Evolutionary conservation across 1,140 invertebrate species (phyloP), one percentile per base, ranked within the genome.

Genomic region (Bombyx mori): DNA sequence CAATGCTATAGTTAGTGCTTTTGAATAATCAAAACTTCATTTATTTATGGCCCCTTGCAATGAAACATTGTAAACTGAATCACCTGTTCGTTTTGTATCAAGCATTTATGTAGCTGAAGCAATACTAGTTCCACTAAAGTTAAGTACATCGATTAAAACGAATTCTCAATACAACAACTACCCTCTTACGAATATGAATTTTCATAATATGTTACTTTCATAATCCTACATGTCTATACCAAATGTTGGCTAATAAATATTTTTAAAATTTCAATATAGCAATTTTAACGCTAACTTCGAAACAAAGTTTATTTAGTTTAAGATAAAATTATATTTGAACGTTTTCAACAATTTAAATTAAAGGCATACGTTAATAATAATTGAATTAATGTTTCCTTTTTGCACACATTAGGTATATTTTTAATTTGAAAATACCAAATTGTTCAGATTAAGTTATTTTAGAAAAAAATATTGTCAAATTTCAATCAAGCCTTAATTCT

Each of bases 221-320:
- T 60, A 63, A 54, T 57, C 48, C 80, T 83, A 83, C 77, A 64
- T 64, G 57, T 69, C 77, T 85, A 85, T 73, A 71, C 69, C 78
- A 75, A 79, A 79, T 71, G 75, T 80, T 77, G 75, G 73, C 74
- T 86, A 83, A 81, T 83, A 83, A 86, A 83, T 81, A 62, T 81
- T 82, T 70, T 76, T 77, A 86, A 81, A 82, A 67, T 74, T 69
- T 42, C 12, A 54, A 42, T 52, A 56, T 42, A 43, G 43, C 26
- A 35, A 35, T 35, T 35, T 35, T 35, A 35, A 35, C 26, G 26
- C 26, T 35, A 35, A 35, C 26, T 35, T 35, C 26, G 2, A 35
- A 35, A 35, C 26, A 35, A 35, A 35, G 26, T 35, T 35, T 35
- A 35, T 35, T 35, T 35, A 35, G 2, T 35, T 35, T 35, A 35